Evolutionary conservation across 2,797 vertebrate species (phyloP), one percentile per base, ranked within the genome.

Genomic region (Hyperoplus immaculatus): DNA sequence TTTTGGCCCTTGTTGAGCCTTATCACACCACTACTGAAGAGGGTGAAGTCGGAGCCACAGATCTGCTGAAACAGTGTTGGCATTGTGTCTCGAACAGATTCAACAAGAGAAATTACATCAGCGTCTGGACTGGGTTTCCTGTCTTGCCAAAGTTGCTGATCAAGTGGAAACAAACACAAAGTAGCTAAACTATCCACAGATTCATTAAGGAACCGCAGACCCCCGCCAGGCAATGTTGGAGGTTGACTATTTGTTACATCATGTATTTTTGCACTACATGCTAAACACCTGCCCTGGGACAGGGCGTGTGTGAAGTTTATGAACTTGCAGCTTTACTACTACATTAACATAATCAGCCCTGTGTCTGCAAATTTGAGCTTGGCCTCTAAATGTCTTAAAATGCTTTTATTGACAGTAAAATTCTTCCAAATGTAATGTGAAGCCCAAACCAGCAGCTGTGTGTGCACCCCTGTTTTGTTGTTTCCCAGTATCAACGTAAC

Each of bases 31-130:
- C 71, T 67, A 11, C 75, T 50, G 64, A 64, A 55, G 67, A 68
- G 60, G 51, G 62, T 47, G 45, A 73, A 74, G 81, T 81, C 2
- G 4, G 78, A 78, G 69, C 69, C 67, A 29, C 56, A 78, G 72
- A 84, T 81, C 75, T 80, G 80, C 78, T 80, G 55, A 76, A 91
- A 92, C 88, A 91, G 73, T 73, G 88, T 74, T 83, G 65, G 84
- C 78, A 84, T 91, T 94, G 89, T 92, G 84, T 88, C 85, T 73
- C 6, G 3, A 75, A 66, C 69, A 85, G 81, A 91, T 90, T 80
- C 81, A 92, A 87, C 89, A 64, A 81, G 83, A 90, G 41, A 84
- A 88, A 87, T 88, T 78, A 89, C 82, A 90, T 91, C 82, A 90
- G 77, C 4, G 89, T 90, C 91, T 93, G 89, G 85, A 84, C 86